Evolutionary conservation across 2,797 vertebrate species (phyloP).

Genomic region (Mycteria americana): DNA sequence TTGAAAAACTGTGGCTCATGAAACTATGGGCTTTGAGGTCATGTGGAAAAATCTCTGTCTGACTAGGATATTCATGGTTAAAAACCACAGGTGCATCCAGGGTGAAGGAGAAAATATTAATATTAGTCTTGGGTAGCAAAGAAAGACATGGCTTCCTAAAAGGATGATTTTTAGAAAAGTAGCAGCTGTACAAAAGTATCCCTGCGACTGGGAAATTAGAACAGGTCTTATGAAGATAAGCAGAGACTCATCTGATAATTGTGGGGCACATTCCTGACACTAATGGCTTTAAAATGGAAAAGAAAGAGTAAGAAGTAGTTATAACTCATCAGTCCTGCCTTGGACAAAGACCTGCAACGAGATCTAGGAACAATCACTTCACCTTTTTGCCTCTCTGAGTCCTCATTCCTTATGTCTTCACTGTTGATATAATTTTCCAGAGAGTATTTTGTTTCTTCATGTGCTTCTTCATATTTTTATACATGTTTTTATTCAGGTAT

Average conservation of each 20-base stretch:
- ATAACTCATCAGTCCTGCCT: neutral
- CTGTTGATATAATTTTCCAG: neutral
- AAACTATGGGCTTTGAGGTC: neutral
- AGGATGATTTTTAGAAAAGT: neutral
- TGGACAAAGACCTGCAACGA: neutral
- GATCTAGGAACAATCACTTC: neutral
- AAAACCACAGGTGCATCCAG: neutral
- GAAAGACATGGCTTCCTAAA: neutral
- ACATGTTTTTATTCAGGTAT: neutral
- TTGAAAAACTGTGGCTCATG: neutral
- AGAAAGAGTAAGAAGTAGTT: neutral
- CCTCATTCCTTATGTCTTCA: neutral
- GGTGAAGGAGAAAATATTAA: neutral
- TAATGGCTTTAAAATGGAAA: neutral
- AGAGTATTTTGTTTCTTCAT: neutral
- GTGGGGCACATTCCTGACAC: neutral
- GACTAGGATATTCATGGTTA: neutral
- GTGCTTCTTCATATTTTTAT: neutral
- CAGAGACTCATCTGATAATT: neutral
- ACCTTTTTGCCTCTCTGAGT: neutral
- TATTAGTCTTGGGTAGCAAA: neutral
- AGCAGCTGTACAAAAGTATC: neutral
- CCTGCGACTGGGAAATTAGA: neutral
- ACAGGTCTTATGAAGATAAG: neutral
- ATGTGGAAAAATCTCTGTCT: neutral